A percentile compares a stretch with the other conserved stretches of the same genome.
Conservation (phyloP, 1,140 invertebrate genomes). For the Saccostrea cuccullata region DNA sequence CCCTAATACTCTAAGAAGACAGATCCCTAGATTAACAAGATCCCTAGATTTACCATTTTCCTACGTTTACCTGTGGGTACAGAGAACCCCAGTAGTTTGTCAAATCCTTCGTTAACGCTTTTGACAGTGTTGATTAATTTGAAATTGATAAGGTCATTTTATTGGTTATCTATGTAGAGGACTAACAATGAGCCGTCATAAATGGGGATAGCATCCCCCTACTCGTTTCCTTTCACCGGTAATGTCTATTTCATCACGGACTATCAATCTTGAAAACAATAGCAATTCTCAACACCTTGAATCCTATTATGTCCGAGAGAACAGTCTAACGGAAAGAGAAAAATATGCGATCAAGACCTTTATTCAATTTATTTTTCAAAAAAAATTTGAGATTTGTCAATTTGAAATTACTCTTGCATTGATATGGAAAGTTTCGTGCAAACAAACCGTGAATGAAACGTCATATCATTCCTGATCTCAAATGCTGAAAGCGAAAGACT, state of each 20-base stretch:
- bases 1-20: background rate
- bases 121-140: conserved; percentile 26
- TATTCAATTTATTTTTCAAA: conserved; percentile 23
- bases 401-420: background rate
- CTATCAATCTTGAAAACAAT: conserved; percentile 33
- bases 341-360: background rate
- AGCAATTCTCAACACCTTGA: conserved; percentile 1
- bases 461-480: background rate
- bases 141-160: conserved; percentile 22
- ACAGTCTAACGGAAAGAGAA: background rate
- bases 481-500: conserved; percentile 13
- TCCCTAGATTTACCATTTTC: background rate
- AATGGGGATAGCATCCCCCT: conserved; percentile 17
- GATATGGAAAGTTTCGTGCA: conserved; percentile 10
- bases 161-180: background rate
- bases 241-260: conserved; percentile 35
- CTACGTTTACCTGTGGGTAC: background rate
- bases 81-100: background rate
- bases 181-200: background rate
- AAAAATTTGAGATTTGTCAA: conserved; percentile 2
- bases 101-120: background rate
- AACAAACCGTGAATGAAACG: background rate
- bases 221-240: conserved; percentile 26
- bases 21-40: too few species aligned
- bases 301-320: conserved; percentile 12